A percentile compares a stretch with the other conserved stretches of the same genome.
phyloP scores from a whole-genome alignment of 2,113 vertebrate species.

The Oncorhynchus gorbuscha region DNA sequence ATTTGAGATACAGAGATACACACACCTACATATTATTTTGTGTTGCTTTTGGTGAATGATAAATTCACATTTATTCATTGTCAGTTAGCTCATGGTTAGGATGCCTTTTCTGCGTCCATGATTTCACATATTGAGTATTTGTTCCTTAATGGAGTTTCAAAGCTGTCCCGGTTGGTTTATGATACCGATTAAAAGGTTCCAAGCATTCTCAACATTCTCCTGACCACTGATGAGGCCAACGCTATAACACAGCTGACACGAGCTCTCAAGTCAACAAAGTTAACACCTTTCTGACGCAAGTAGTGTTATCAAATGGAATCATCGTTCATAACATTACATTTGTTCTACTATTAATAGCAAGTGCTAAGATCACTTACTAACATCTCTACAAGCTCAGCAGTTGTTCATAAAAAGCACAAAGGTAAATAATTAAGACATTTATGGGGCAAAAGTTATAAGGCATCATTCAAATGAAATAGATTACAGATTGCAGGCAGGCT shows the following conservation, averaged over 20 bases:
- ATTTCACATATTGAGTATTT: conserved; percentile 16
- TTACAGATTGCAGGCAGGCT: too few species aligned
- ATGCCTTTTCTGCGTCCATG: background rate
- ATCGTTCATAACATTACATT: background rate
- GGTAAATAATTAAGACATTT: too few species aligned
- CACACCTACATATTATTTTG: conserved; percentile 4
- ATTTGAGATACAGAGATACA: too few species aligned
- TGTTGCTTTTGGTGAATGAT: background rate
- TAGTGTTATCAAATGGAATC: conserved; percentile 2
- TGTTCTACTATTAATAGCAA: too few species aligned
- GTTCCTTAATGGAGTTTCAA: conserved; percentile 13
- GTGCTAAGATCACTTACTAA: too few species aligned
- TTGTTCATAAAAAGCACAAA: too few species aligned
- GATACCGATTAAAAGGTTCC: too few species aligned
- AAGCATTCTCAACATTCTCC: conserved; percentile 36
- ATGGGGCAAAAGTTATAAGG: too few species aligned
- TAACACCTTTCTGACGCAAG: background rate
- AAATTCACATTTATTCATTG: conserved; percentile 1
- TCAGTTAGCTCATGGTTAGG: conserved; percentile 9
- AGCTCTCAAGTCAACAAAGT: conserved; percentile 11
- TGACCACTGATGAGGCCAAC: conserved; percentile 16
- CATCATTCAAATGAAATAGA: too few species aligned
- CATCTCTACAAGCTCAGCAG: too few species aligned
- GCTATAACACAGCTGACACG: conserved; percentile 34
- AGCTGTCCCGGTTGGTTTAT: conserved; percentile 32